A percentile compares a stretch with the other conserved stretches of the same genome.
Evolutionary conservation across 2,888 invertebrate genomes (phyloP).

Genomic region (Desoria tigrina): DNA sequence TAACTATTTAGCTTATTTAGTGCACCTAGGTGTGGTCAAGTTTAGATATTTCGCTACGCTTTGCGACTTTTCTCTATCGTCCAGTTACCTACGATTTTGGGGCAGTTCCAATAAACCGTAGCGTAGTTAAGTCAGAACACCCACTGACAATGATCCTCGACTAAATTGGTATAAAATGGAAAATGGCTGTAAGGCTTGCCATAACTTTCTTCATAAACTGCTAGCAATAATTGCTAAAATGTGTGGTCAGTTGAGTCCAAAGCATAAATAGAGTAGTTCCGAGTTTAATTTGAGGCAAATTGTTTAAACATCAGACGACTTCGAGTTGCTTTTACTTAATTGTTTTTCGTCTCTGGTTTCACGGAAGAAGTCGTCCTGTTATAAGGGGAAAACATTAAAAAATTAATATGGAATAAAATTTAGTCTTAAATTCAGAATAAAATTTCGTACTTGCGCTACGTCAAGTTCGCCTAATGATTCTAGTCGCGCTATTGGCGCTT

Average conservation of each 20-base stretch:
- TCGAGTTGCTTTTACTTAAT: conserved; percentile 51
- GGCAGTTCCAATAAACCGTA: no score
- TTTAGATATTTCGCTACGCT: no score
- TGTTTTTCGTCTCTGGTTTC: conserved; percentile 36
- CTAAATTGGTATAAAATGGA: neutral
- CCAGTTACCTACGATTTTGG: no score
- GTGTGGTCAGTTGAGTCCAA: conserved; percentile 4
- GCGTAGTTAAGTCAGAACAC: no score
- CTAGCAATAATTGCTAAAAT: neutral
- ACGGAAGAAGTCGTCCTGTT: conserved; percentile 48
- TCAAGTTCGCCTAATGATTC: conserved; percentile 68
- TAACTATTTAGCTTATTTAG: conserved; percentile 4
- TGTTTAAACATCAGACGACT: conserved; percentile 49
- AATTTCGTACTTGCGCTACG: conserved; percentile 59
- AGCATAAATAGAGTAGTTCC: no score
- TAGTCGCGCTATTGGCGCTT: conserved; percentile 67
- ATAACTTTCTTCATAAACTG: no score
- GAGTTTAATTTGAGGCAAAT: neutral
- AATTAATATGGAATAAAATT: neutral
- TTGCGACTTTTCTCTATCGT: neutral
- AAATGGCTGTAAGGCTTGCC: conserved; percentile 4
- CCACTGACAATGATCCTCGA: no score
- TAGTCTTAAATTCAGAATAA: neutral
- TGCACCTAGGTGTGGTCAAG: conserved; percentile 9
- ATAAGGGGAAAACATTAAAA: neutral